These are phyloP conservation scores for Atlantisia rogersi DNA, from an alignment of 2,113 vertebrate species.

Conservation along the genomic window DNA sequence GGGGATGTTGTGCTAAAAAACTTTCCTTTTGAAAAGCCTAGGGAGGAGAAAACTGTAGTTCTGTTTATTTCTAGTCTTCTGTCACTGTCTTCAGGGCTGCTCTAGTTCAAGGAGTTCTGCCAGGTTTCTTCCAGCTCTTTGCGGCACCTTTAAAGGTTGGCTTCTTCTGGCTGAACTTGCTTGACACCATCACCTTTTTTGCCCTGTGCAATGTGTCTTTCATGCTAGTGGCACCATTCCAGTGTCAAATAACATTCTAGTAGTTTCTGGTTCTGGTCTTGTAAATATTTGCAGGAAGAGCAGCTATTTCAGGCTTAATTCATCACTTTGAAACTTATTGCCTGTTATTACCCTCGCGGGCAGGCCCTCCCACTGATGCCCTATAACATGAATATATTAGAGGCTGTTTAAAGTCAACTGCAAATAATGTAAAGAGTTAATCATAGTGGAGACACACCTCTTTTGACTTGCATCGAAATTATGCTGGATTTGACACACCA, in stretches of 20 bases:
- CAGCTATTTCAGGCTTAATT: background rate
- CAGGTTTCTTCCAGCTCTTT: background rate
- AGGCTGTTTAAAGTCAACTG: background rate
- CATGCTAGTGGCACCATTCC: background rate
- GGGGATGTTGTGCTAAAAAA: background rate
- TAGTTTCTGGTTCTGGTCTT: conserved; percentile 7
- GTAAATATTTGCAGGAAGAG: conserved; percentile 13
- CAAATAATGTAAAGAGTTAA: background rate
- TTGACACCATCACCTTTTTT: background rate
- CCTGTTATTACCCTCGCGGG: background rate
- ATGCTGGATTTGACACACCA: background rate
- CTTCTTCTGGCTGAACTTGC: conserved; percentile 28
- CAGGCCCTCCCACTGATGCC: background rate
- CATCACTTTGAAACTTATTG: background rate
- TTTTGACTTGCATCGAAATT: background rate
- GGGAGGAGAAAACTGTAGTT: background rate
- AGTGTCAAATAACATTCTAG: background rate
- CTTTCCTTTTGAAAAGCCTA: background rate
- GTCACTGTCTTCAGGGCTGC: background rate
- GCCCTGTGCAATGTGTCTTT: background rate
- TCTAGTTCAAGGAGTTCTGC: conserved; percentile 40
- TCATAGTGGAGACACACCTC: background rate
- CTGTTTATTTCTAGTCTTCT: conserved; percentile 17
- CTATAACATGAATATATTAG: background rate
- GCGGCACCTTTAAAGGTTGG: conserved; percentile 17